A percentile compares a stretch with the other conserved stretches of the same genome.
Evolutionary conservation across 1,140 invertebrate species (phyloP).

Genomic region (Nylanderia fulva): DNA sequence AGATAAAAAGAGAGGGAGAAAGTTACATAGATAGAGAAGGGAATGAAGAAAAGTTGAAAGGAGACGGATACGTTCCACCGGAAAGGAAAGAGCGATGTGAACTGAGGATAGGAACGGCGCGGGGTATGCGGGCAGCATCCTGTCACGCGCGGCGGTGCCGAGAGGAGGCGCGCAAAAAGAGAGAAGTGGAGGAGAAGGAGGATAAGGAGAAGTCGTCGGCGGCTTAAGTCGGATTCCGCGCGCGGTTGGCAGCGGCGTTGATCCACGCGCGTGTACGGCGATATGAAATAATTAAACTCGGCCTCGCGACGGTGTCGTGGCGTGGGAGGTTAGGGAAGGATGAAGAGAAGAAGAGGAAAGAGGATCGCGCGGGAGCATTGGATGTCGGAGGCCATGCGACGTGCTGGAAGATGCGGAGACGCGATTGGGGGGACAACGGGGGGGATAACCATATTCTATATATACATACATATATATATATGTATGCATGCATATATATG

Average conservation of each 20-base stretch:
- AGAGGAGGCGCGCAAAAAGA: neutral
- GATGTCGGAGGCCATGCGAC: conserved; percentile 35
- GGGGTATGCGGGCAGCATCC: neutral
- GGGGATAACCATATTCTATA: conserved; percentile 64
- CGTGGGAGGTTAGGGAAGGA: neutral
- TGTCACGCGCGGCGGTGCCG: conserved; percentile 7
- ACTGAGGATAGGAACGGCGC: neutral
- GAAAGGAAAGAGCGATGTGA: conserved; percentile 42
- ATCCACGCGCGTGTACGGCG: conserved; percentile 61
- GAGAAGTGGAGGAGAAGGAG: neutral
- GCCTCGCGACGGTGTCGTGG: conserved; percentile 50
- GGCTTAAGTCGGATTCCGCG: conserved; percentile 56
- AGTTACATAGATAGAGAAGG: conserved; percentile 23
- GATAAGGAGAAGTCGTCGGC: conserved; percentile 42
- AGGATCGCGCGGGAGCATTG: too few relatives aligned
- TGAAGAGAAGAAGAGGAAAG: neutral
- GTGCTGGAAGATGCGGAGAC: conserved; percentile 21
- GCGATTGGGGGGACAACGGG: neutral
- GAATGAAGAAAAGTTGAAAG: conserved; percentile 32
- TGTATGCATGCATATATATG: too few relatives aligned
- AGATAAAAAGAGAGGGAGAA: neutral
- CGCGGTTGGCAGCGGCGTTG: conserved; percentile 56
- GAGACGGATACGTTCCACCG: conserved; percentile 43
- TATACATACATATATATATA: too few relatives aligned
- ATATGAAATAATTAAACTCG: conserved; percentile 79